Evolutionary conservation across 37 sponge, comb jelly and placozoan genomes (phyloP).

Genomic region (Theonella swinhoei): DNA sequence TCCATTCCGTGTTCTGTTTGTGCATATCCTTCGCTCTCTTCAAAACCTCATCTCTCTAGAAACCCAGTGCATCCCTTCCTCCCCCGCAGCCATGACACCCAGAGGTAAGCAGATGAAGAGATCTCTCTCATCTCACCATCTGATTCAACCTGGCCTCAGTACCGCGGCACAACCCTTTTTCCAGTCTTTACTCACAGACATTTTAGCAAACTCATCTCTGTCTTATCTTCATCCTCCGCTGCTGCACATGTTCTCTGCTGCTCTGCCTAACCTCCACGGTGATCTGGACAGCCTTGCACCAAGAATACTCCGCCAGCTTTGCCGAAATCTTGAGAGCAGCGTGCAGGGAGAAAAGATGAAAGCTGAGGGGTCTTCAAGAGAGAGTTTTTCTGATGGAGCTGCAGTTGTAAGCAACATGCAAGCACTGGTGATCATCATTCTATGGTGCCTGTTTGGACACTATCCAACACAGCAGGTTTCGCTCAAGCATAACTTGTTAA

Average conservation of each 20-base stretch:
- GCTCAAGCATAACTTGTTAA: constrained; percentile 8
- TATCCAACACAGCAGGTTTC: not conserved
- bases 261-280: constrained; percentile 22
- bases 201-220: constrained; percentile 13
- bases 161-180: constrained; percentile 58
- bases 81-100: constrained; percentile 14
- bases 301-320: constrained; percentile 29
- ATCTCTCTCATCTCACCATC: not conserved
- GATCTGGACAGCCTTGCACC: constrained; percentile 48
- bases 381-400: not conserved
- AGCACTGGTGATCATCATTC: constrained; percentile 6
- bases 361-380: not conserved
- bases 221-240: constrained; percentile 19
- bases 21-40: constrained; percentile 21
- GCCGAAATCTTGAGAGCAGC: constrained; percentile 11
- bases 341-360: not conserved
- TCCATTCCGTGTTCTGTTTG: not conserved
- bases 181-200: constrained; percentile 8
- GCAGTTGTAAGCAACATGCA: constrained; percentile 8
- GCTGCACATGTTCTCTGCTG: constrained; percentile 23
- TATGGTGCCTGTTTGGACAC: constrained; percentile 39
- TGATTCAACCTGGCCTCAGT: constrained; percentile 14
- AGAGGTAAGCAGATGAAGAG: not conserved
- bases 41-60: constrained; percentile 37
- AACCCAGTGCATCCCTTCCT: constrained; percentile 14